Conservation (phyloP, 1,140 invertebrate genomes). For the Papilio dardanus region DNA sequence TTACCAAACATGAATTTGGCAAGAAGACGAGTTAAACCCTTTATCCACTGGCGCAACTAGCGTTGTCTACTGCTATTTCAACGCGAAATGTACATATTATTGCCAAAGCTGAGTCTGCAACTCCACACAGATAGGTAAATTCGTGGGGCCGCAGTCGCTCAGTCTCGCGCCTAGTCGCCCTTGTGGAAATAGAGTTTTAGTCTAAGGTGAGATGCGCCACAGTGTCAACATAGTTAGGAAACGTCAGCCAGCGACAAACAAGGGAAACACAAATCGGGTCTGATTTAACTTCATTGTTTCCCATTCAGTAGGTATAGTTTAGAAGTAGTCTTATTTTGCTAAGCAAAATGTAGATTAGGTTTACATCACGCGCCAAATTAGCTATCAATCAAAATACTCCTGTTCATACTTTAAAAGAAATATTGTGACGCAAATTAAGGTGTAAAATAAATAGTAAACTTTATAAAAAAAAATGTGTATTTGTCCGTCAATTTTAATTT, state of each 20-base stretch:
- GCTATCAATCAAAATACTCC: too few species aligned
- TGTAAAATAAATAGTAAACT: too few species aligned
- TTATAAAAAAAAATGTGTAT: not conserved
- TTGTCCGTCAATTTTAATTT: not conserved
- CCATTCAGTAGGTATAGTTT: too few species aligned
- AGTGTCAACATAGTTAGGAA: conserved; percentile 21
- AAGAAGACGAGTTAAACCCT: not conserved
- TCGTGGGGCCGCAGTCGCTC: too few species aligned
- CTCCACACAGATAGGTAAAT: not conserved
- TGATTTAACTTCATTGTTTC: not conserved
- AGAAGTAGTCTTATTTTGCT: too few species aligned
- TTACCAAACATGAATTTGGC: conserved; percentile 26
- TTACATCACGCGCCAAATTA: too few species aligned
- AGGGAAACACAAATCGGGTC: conserved; percentile 4
- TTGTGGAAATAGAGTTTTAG: not conserved
- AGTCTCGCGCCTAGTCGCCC: not conserved
- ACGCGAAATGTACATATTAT: not conserved
- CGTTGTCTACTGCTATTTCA: not conserved
- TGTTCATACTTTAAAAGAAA: too few species aligned
- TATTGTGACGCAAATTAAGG: too few species aligned
- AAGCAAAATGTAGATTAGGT: too few species aligned
- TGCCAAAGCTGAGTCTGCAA: too few species aligned
- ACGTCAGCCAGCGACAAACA: conserved; percentile 6
- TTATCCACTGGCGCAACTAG: not conserved
- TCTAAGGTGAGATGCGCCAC: conserved; percentile 5